Base-by-base conservation (phyloP, 2,113 vertebrate species). In the Strigops habroptila region DNA sequence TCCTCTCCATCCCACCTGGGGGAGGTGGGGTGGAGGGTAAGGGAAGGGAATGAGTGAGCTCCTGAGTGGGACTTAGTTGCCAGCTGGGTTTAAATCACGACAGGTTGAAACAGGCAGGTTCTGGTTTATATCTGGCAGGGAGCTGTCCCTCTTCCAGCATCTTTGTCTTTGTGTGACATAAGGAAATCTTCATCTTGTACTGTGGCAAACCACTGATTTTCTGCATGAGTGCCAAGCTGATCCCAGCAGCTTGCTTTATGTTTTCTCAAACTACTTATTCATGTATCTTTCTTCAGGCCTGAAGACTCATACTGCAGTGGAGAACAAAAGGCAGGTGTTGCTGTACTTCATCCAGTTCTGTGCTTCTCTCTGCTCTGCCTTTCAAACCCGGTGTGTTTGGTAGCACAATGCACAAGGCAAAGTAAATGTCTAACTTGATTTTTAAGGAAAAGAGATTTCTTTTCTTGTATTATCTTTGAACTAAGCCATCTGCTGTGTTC, bases 331-430 rank as follows among this genome's bases (percentile, higher is more conserved):
- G 27, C 3, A 4, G 24, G 6, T 59, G 7, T 39, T 51, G 22
- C 27, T 73, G 35, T 41, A 25, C 37, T 82, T 92, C 15, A 57
- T 9, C 8, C 28, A 73, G 17, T 25, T 74, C 9, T 18, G 17
- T 78, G 6, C 17, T 63, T 57, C 73, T 67, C 28, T 78, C 41
- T 74, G n/a, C 25, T 89, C 43, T 68, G 28, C 43, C n/a, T 55
- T 79, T 87, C 55, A 70, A 81, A 37, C 24, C 17, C 65, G 21
- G 15, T 0, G 0, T 22, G 28, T 68, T 68, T 3, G 1, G 39
- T 16, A 35, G 15, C n/a, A 39, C 28, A 71, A 12, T 23, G 41
- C 12, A 31, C 25, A 37, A 67, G 18, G 22, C 8, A 68, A 77
- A 76, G 27, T 30, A 80, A 86, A 51, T 46, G 23, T 37, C 39